A percentile compares a stretch with the other conserved stretches of the same genome.
Evolutionary conservation across 2,797 vertebrate genomes (phyloP).

Genomic region (Notolabrus celidotus): DNA sequence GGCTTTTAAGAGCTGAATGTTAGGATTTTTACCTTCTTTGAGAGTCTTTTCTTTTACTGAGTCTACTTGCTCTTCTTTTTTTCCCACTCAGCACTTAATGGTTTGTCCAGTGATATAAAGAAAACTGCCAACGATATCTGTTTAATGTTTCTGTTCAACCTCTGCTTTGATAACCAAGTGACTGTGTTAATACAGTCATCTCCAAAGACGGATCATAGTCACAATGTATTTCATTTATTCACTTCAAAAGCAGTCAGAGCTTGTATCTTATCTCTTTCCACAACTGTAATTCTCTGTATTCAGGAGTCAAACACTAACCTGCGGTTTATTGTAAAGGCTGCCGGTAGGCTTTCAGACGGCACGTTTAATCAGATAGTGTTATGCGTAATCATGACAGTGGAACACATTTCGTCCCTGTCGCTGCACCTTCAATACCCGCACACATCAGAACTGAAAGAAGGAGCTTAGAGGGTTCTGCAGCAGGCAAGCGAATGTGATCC

Average conservation of each 20-base stretch:
- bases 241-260: not conserved
- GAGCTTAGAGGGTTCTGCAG: slow-evolving; percentile 27
- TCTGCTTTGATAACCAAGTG: slow-evolving; percentile 10
- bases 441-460: slow-evolving; percentile 46
- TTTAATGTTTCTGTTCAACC: slow-evolving; percentile 2
- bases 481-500: slow-evolving; percentile 52
- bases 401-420: slow-evolving; percentile 42
- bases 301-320: slow-evolving; percentile 12
- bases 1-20: slow-evolving; percentile 5
- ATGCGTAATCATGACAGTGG: slow-evolving; percentile 47
- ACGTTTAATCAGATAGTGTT: slow-evolving; percentile 29
- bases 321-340: slow-evolving; percentile 19
- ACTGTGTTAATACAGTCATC: not conserved
- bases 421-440: slow-evolving; percentile 46
- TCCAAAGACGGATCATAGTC: not conserved
- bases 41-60: slow-evolving; percentile 3
- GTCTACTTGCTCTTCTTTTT: not conserved
- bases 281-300: slow-evolving; percentile 16
- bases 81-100: not conserved
- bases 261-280: not conserved
- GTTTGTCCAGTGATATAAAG: slow-evolving; percentile 1
- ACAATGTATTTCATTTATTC: not conserved
- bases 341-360: not conserved
- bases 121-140: not conserved
- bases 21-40: not conserved